Base-by-base conservation (phyloP, 2,797 vertebrate species). In the Ataeniobius toweri region DNA sequence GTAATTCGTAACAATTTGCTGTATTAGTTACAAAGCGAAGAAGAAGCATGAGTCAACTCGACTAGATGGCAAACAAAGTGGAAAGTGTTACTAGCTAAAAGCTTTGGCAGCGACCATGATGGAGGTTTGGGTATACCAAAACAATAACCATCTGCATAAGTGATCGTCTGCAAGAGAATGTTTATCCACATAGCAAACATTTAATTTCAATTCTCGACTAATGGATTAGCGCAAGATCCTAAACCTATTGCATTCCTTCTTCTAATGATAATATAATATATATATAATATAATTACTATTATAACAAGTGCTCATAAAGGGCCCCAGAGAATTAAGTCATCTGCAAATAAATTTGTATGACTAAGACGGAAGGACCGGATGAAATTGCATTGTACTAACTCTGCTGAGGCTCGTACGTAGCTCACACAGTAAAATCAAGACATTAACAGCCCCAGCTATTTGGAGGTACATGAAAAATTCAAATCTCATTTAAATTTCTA, bases 401-500 rank as follows among this genome's bases (percentile, higher is more conserved):
- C 74, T 36, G 55, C 78, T 71, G 71, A 4, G 74, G 85, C 86
- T 84, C 80, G 58, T 75, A 86, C 82, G 61, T 82, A 83, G 85
- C 88, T 89, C 86, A 80, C 86, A 90, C 81, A 84, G 75, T 0
- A 48, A 88, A 92, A 89, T 85, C 89, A 71, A 79, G 81, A 86
- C 90, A 88, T 92, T 91, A 93, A 85, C 85, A 81, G 84, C 61
- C 69, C 63, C 55, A 51, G 89, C 85, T 90, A 91, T 94, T 94
- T 90, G 84, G 89, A 89, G 89, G 83, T 88, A 83, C 92, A 94
- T 93, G 91, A 95, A 95, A 92, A 95, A 94, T 94, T 92, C 80
- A 92, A 78, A 94, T 86, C 93, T 95, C 92, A 94, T 95, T 94
- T 93, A 89, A 90, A 93, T 93, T 89, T 83, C 84, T 77, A 70